A percentile compares a stretch with the other conserved stretches of the same genome.
phyloP scores from a whole-genome alignment of 2,113 vertebrate species.

The Prochilodus magdalenae region DNA sequence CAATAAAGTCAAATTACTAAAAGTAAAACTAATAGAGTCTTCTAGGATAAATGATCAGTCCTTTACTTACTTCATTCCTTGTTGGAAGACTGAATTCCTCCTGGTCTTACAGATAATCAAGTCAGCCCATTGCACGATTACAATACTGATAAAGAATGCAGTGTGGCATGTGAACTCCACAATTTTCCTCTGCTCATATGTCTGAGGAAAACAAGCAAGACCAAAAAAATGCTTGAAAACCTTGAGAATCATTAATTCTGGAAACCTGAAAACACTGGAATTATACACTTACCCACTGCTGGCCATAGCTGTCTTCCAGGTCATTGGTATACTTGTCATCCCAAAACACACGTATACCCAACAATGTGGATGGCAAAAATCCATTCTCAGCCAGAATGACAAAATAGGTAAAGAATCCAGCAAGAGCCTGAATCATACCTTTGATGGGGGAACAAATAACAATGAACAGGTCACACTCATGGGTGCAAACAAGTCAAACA shows the following conservation, averaged over 20 bases:
- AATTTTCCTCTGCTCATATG: slow-evolving; percentile 94
- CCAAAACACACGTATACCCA: slow-evolving; percentile 91
- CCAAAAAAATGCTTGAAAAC: too few species aligned
- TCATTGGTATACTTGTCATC: slow-evolving; percentile 89
- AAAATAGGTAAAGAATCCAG: slow-evolving; percentile 95
- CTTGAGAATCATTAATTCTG: too few species aligned
- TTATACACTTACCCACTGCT: slow-evolving; percentile 86
- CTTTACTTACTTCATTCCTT: slow-evolving; percentile 90
- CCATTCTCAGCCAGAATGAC: slow-evolving; percentile 96
- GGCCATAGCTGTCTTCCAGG: slow-evolving; percentile 87
- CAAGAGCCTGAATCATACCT: slow-evolving; percentile 94
- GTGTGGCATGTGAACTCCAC: slow-evolving; percentile 96
- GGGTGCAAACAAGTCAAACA: too few species aligned
- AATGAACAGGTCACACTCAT: too few species aligned
- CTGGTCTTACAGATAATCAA: slow-evolving; percentile 95
- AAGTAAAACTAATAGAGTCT: too few species aligned
- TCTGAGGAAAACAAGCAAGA: slow-evolving; percentile 68
- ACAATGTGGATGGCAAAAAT: slow-evolving; percentile 85
- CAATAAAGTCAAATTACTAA: too few species aligned
- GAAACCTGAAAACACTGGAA: rapidly evolving
- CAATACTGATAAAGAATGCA: slow-evolving; percentile 91
- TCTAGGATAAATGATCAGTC: neutral
- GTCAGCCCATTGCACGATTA: slow-evolving; percentile 93
- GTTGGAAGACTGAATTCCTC: slow-evolving; percentile 92
- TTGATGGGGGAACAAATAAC: slow-evolving; percentile 37